Evolutionary conservation across 92 coral and sea anemone species (phyloP), one percentile per base, ranked within the genome.

Genomic region (Paramuricea clavata): DNA sequence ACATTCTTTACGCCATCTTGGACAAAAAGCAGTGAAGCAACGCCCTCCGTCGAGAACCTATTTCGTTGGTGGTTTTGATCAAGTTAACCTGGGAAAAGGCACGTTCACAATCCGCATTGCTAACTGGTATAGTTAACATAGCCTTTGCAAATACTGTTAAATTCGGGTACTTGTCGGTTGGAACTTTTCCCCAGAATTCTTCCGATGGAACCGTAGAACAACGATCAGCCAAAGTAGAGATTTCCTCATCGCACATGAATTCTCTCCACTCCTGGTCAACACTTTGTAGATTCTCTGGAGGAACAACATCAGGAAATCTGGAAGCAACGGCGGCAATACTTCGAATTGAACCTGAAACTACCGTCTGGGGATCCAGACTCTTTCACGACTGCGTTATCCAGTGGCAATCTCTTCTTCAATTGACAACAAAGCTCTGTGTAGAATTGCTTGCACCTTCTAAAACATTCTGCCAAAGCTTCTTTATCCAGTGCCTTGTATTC

Each of bases 91-190:
- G 49, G 49, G 78, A 73, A 73, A 73, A 73, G 52, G 54, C 50
- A 71, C 50, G 77, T 71, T 71, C 77, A 71, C 77, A 71, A 39
- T 71, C 77, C 26, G 78, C 52, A 22, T 41, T 74, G 60, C 79
- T 74, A 11, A 74, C 59, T 12, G 79, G 79, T 41, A 74, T 74
- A 21, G 79, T 41, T 74, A 17, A 74, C 79, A 74, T 74, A 11
- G 57, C 59, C 79, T 41, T 74, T 12, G 79, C 59, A 43, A 74
- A 74, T 74, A 59, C 79, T 74, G 15, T 5, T 22, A 74, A 74
- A 74, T 74, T 74, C 33, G 27, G 79, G 57, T 41, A 74, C 59
- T 74, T 74, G 5, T 44, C 79, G 15, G 33, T 39, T n/a, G 79
- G 54, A 44, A 44, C 79, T 74, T 74, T 74, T n/a, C 60, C 33